Evolutionary conservation across 2,797 vertebrate genomes (phyloP).

Genomic region (Myotis daubentonii): DNA sequence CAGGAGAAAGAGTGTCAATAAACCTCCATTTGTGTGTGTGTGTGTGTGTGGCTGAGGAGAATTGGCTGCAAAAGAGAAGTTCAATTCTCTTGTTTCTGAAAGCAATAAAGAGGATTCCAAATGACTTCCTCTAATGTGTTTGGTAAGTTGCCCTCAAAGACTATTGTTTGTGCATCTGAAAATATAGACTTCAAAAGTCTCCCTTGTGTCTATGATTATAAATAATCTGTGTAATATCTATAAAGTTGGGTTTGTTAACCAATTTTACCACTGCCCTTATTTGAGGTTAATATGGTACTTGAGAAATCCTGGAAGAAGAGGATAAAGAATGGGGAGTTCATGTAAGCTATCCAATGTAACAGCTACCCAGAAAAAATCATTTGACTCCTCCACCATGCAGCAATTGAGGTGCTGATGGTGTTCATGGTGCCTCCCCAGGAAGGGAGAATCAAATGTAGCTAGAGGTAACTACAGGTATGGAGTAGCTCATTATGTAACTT

Average conservation of each 20-base stretch:
- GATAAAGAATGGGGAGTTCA: not conserved
- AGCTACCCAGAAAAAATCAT: not conserved
- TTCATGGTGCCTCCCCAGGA: not conserved
- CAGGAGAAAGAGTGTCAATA: conserved; percentile 75
- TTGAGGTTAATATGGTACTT: not conserved
- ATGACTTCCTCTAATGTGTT: conserved; percentile 66
- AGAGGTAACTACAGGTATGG: not conserved
- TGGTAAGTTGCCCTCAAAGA: conserved; percentile 57
- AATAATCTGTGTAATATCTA: conserved; percentile 32
- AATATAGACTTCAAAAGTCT: conserved; percentile 16
- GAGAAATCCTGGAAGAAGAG: not conserved
- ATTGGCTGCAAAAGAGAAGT: conserved; percentile 78
- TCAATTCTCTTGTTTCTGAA: conserved; percentile 77
- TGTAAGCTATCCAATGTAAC: not conserved
- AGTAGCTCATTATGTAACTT: not conserved
- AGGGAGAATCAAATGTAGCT: not conserved
- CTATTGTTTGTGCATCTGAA: conserved; percentile 49
- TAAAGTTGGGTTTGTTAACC: not conserved
- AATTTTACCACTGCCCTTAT: not conserved
- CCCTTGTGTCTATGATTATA: not conserved
- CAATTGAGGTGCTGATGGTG: not conserved
- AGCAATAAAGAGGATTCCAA: conserved; percentile 75
- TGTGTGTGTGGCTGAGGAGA: conserved; percentile 69
- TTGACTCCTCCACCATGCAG: not conserved
- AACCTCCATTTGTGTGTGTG: conserved; percentile 73